Evolutionary conservation across 2,113 vertebrate genomes (phyloP).

Genomic region (Labrus mixtus): DNA sequence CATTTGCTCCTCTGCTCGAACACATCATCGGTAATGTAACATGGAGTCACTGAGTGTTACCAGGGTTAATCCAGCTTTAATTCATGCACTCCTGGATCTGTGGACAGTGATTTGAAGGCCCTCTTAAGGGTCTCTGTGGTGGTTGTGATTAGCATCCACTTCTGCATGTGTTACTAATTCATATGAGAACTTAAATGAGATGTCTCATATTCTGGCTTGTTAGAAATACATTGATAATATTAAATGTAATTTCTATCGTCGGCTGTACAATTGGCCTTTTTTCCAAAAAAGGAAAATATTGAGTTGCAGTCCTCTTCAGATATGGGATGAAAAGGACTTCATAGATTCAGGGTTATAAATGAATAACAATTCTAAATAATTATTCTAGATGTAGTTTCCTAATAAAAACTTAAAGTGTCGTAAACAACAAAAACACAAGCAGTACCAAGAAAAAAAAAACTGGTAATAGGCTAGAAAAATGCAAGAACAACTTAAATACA

Average conservation of each 20-base stretch:
- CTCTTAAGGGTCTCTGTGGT: constrained; percentile 4
- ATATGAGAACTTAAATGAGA: constrained; percentile 6
- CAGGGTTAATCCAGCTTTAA: constrained; percentile 11
- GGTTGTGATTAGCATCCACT: constrained; percentile 9
- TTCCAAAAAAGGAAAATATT: too few relatives aligned
- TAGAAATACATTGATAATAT: neutral
- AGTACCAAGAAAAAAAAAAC: neutral
- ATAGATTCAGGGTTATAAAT: neutral
- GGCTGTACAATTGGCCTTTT: neutral
- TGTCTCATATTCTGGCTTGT: neutral
- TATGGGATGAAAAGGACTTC: too few relatives aligned
- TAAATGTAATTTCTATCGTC: constrained; percentile 2
- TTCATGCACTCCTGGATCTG: neutral
- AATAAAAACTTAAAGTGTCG: neutral
- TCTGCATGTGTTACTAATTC: constrained; percentile 3
- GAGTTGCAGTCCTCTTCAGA: constrained; percentile 1
- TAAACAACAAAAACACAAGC: neutral
- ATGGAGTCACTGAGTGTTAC: neutral
- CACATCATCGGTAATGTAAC: constrained; percentile 8
- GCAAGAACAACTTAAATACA: neutral
- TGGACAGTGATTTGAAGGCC: constrained; percentile 5
- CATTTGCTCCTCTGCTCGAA: neutral
- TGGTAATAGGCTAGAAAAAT: too few relatives aligned
- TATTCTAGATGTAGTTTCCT: neutral
- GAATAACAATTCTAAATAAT: neutral